A percentile compares a stretch with the other conserved stretches of the same genome.
phyloP scores from a whole-genome alignment of 2,888 invertebrate species.

The Drosophila flavopinicola region DNA sequence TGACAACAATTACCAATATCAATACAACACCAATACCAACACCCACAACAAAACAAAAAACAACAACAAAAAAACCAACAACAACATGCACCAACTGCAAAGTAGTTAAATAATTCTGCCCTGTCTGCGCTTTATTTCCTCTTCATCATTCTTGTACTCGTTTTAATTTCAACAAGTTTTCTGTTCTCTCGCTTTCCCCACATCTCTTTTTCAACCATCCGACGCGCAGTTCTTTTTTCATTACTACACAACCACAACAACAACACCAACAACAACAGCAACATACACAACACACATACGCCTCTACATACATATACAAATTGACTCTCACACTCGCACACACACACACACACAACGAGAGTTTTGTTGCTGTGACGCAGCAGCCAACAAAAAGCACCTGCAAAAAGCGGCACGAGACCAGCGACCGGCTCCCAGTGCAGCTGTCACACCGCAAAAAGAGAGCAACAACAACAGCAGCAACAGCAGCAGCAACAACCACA shows the following conservation, averaged over 20 bases:
- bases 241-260: constrained; percentile 62
- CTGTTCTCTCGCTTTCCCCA: constrained; percentile 66
- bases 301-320: constrained; percentile 20
- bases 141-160: constrained; percentile 58
- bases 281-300: constrained; percentile 31
- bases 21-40: constrained; percentile 29
- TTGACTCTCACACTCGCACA: constrained; percentile 20
- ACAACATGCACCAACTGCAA: constrained; percentile 77
- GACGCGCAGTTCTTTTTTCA: constrained; percentile 78
- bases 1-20: constrained; percentile 28
- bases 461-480: constrained; percentile 24
- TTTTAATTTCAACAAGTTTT: constrained; percentile 79
- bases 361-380: constrained; percentile 39
- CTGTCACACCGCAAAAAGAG: constrained; percentile 43
- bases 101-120: constrained; percentile 81
- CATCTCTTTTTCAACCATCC: constrained; percentile 49
- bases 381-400: constrained; percentile 56
- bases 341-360: constrained; percentile 26
- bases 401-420: constrained; percentile 59
- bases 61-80: constrained; percentile 44
- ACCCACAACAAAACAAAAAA: constrained; percentile 27
- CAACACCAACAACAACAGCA: constrained; percentile 27
- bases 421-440: constrained; percentile 62
- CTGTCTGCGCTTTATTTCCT: constrained; percentile 81
- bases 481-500: constrained; percentile 10